These are phyloP conservation scores for Tapirus indicus DNA, from an alignment of 2,797 vertebrate genomes.

Conservation along the genomic window DNA sequence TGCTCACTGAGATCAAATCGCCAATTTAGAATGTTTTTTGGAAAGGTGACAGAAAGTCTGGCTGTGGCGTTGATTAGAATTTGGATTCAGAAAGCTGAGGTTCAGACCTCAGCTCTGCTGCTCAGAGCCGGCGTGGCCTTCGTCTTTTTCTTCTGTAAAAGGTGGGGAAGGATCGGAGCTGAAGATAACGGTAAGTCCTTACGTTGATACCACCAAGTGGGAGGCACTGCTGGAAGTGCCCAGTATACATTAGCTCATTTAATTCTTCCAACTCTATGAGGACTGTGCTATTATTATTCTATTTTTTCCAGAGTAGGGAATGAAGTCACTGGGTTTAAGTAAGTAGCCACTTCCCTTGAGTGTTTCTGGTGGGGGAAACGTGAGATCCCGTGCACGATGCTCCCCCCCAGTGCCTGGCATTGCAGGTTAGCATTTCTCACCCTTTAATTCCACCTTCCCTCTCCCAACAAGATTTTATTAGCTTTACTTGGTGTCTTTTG, in stretches of 20 bases:
- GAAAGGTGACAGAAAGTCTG: neutral
- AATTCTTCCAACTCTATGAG: neutral
- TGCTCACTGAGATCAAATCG: neutral
- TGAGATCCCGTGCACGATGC: fast-evolving
- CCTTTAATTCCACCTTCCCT: neutral
- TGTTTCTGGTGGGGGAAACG: no score
- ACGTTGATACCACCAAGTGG: neutral
- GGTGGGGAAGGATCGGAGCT: no score
- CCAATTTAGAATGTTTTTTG: neutral
- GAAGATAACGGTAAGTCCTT: neutral
- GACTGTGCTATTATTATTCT: no score
- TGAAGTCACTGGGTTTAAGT: neutral
- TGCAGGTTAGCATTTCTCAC: fast-evolving
- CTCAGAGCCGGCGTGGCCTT: neutral
- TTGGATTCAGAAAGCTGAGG: neutral
- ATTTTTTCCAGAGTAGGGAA: neutral
- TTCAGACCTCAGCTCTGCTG: neutral
- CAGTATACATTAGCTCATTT: neutral
- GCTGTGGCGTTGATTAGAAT: neutral
- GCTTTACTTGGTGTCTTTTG: neutral
- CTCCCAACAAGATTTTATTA: neutral
- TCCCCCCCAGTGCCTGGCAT: fast-evolving
- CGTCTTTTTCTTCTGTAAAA: neutral
- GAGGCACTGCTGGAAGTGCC: neutral
- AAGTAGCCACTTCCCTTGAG: neutral